Conservation (phyloP, 2,797 vertebrate genomes). For the Sciaenops ocellatus region DNA sequence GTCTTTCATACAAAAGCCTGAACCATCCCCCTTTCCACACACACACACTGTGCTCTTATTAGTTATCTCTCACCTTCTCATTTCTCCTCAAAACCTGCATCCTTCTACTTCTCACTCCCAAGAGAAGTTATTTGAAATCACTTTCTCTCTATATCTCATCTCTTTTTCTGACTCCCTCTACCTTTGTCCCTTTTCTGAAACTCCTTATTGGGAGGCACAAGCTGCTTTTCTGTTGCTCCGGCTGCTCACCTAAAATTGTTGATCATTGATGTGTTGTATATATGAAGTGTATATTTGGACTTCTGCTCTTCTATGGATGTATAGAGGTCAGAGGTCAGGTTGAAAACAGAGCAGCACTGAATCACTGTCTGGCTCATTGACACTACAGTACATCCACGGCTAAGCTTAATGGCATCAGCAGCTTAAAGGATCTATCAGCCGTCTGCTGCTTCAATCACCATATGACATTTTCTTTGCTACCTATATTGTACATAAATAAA, state of each 20-base stretch:
- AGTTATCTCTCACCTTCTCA: constrained; percentile 34
- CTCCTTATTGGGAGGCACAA: background rate
- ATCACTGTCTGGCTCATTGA: background rate
- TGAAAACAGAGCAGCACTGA: background rate
- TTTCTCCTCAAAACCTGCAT: constrained; percentile 20
- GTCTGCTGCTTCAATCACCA: background rate
- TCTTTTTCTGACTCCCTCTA: background rate
- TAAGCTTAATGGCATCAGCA: background rate
- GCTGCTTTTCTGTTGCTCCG: constrained; percentile 5
- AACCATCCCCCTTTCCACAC: constrained; percentile 40
- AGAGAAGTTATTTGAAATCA: constrained; percentile 44
- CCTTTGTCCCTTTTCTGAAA: constrained; percentile 2
- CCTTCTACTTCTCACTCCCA: constrained; percentile 31
- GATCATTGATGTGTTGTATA: background rate
- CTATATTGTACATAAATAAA: constrained; percentile 4
- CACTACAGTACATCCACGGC: background rate
- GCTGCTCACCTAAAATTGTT: background rate
- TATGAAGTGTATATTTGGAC: background rate
- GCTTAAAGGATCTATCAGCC: constrained; percentile 3
- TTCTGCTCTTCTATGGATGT: background rate
- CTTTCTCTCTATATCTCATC: background rate
- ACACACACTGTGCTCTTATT: constrained; percentile 18
- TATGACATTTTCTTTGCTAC: constrained; percentile 10
- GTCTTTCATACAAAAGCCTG: constrained; percentile 38
- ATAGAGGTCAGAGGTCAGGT: constrained; percentile 26